Percentiles rank a stretch among this genome's conserved stretches.
These are phyloP conservation scores for Hydractinia symbiolongicarpus DNA, from an alignment of 30 jellyfish, hydroid and myxozoan species.

Conservation along the genomic window DNA sequence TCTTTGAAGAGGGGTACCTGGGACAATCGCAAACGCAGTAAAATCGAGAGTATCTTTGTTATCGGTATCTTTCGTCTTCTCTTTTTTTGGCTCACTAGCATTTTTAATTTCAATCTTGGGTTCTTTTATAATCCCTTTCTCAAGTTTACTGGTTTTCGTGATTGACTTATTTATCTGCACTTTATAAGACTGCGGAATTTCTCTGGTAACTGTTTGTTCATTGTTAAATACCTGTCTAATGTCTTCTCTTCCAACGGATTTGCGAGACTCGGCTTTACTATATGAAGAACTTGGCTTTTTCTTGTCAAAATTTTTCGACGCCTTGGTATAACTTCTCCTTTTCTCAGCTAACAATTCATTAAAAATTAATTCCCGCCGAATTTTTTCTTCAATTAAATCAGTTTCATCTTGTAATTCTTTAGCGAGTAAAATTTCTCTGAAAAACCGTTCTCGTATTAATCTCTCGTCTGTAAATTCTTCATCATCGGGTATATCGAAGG, in stretches of 20 bases:
- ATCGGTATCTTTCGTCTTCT: background rate
- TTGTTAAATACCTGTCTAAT: background rate
- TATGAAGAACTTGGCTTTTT: background rate
- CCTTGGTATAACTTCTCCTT: too few relatives aligned
- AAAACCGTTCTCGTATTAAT: background rate
- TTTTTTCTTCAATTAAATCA: background rate
- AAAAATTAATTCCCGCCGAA: background rate
- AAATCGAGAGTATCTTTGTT: background rate
- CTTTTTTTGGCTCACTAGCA: background rate
- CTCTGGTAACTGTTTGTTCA: too few relatives aligned
- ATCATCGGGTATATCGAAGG: background rate
- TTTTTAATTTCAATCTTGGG: background rate
- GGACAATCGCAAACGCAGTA: conserved; percentile 13
- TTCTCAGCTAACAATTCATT: background rate
- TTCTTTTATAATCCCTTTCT: background rate
- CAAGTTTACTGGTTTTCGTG: background rate
- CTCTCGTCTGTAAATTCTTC: background rate
- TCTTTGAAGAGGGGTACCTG: conserved; percentile 14
- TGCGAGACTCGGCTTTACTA: background rate
- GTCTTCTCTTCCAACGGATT: background rate
- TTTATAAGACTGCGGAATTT: background rate
- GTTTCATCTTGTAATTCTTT: too few relatives aligned
- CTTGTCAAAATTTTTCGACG: background rate
- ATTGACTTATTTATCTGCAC: background rate
- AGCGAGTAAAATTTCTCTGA: background rate